A percentile compares a stretch with the other conserved stretches of the same genome.
Evolutionary conservation across 2,888 invertebrate species (phyloP).

Genomic region (Rhagonycha fulva): DNA sequence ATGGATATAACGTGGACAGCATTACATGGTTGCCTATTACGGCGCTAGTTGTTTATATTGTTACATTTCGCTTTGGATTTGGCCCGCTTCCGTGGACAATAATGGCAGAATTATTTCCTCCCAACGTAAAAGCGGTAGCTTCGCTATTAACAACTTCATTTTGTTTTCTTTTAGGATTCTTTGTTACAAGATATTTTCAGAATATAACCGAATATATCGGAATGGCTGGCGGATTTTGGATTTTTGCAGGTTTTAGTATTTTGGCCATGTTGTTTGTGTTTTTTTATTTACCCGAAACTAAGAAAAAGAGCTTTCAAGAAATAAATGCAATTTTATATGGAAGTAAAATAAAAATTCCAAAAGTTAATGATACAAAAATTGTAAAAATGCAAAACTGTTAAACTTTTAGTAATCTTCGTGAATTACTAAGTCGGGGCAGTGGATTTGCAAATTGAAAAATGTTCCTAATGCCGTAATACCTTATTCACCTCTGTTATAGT

Average conservation of each 20-base stretch:
- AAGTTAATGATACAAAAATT: not conserved
- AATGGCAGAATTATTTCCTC: conserved; percentile 79
- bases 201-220: conserved; percentile 62
- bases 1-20: conserved; percentile 55
- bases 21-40: conserved; percentile 72
- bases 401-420: too few relatives aligned
- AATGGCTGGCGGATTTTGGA: conserved; percentile 67
- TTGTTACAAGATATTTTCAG: conserved; percentile 71
- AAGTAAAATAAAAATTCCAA: not conserved
- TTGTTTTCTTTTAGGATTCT: conserved; percentile 73
- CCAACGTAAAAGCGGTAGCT: conserved; percentile 74
- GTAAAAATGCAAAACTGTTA: not conserved
- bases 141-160: conserved; percentile 74
- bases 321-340: conserved; percentile 55
- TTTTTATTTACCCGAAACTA: conserved; percentile 80
- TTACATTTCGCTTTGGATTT: conserved; percentile 70
- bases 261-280: conserved; percentile 71
- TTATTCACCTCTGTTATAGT: too few relatives aligned
- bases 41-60: conserved; percentile 71
- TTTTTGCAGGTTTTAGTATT: conserved; percentile 64
- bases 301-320: conserved; percentile 79
- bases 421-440: too few relatives aligned
- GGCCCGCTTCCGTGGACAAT: conserved; percentile 83
- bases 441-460: too few relatives aligned
- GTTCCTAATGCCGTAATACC: too few relatives aligned